Conservation (phyloP, 2,888 invertebrate species). For the Leptopilina myrica region DNA sequence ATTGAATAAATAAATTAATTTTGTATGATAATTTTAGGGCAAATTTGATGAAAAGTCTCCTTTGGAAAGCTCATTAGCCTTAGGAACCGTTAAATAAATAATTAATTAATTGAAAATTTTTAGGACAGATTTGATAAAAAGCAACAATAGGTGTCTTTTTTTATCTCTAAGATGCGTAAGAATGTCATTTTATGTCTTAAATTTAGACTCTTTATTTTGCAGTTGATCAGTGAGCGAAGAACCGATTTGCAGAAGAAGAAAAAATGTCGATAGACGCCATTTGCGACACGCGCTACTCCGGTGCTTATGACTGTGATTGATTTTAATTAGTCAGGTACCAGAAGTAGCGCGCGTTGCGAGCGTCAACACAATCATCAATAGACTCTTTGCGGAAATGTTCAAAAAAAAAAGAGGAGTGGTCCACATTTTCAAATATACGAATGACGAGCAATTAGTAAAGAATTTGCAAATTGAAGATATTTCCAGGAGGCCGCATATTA, state of each 20-base stretch:
- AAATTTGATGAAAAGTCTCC: too few species aligned
- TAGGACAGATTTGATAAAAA: too few species aligned
- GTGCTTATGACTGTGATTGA: constrained; percentile 87
- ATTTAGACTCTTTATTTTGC: too few species aligned
- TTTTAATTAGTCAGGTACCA: constrained; percentile 94
- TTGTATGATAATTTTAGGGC: too few species aligned
- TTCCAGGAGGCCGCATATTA: constrained; percentile 88
- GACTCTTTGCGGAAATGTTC: not conserved
- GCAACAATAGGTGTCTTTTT: too few species aligned
- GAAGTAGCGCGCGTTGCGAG: constrained; percentile 97
- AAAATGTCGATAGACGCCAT: constrained; percentile 61
- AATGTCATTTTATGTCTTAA: too few species aligned
- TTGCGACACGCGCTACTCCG: constrained; percentile 92
- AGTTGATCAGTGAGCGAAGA: too few species aligned
- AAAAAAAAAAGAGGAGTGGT: not conserved
- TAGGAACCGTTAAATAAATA: too few species aligned
- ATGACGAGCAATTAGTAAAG: constrained; percentile 38
- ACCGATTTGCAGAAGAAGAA: not conserved
- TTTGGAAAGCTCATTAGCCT: too few species aligned
- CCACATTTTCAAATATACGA: not conserved
- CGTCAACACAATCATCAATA: constrained; percentile 66
- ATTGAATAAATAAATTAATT: too few species aligned
- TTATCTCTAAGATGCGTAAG: too few species aligned
- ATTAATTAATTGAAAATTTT: too few species aligned
- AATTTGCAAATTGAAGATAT: constrained; percentile 19